Conservation (phyloP, 2,888 invertebrate genomes). For the Trachelus iudaicus region DNA sequence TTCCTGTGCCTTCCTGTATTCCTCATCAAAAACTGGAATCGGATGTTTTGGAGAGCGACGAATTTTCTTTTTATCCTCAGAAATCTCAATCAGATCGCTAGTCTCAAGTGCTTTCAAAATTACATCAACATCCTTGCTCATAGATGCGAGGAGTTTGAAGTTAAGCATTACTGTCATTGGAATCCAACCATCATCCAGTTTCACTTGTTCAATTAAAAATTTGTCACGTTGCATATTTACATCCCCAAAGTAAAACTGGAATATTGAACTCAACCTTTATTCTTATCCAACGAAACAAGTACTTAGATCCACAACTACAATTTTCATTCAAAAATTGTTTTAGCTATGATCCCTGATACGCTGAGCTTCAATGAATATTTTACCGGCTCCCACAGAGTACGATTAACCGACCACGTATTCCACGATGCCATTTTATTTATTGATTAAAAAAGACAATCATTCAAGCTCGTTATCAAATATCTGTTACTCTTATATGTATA, state of each 20-base stretch:
- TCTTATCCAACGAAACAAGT: neutral
- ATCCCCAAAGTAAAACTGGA: conserved; percentile 86
- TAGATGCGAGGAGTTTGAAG: conserved; percentile 85
- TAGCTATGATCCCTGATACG: neutral
- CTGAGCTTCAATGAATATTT: too few relatives aligned
- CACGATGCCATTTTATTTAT: too few relatives aligned
- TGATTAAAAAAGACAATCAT: neutral
- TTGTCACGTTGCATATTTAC: conserved; percentile 92
- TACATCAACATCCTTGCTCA: conserved; percentile 76
- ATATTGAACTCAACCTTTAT: conserved; percentile 5
- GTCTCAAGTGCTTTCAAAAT: conserved; percentile 82
- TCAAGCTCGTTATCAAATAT: neutral
- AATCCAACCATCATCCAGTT: conserved; percentile 92
- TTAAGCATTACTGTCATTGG: conserved; percentile 84
- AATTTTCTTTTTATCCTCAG: conserved; percentile 77
- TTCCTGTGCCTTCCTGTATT: conserved; percentile 81
- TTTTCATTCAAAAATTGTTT: neutral
- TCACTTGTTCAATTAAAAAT: conserved; percentile 89
- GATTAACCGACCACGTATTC: too few relatives aligned
- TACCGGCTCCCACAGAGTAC: too few relatives aligned
- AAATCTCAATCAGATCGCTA: conserved; percentile 73
- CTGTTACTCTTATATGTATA: neutral
- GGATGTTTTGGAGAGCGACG: conserved; percentile 79
- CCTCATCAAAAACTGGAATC: conserved; percentile 86
- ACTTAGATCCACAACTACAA: neutral